A percentile compares a stretch with the other conserved stretches of the same genome.
Evolutionary conservation across 2,888 invertebrate species (phyloP).

Genomic region (Plagiodera versicolora): DNA sequence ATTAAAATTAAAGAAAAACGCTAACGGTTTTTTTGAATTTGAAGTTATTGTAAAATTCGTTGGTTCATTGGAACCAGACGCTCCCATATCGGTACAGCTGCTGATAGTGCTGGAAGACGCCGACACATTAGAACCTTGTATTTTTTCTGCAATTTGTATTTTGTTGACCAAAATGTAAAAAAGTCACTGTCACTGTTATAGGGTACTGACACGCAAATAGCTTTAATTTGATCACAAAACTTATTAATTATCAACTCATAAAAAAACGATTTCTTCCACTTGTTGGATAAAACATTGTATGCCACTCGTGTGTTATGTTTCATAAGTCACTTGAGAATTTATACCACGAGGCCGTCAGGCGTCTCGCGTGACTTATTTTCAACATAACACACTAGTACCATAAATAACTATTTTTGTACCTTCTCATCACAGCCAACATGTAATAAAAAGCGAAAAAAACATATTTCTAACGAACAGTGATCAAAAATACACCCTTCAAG

Average conservation of each 20-base stretch:
- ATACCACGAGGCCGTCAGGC: background rate
- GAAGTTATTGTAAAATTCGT: too few relatives aligned
- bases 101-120: too few relatives aligned
- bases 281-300: conserved; percentile 16
- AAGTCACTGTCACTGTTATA: conserved; percentile 14
- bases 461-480: too few relatives aligned
- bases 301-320: conserved; percentile 14
- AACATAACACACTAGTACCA: conserved; percentile 17
- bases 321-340: conserved; percentile 8
- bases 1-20: too few relatives aligned
- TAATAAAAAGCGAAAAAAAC: too few relatives aligned
- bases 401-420: conserved; percentile 18
- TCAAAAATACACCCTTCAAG: too few relatives aligned
- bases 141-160: too few relatives aligned
- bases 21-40: too few relatives aligned
- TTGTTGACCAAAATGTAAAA: conserved; percentile 15
- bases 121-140: too few relatives aligned
- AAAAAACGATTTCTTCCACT: conserved; percentile 17
- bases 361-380: conserved; percentile 18
- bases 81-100: too few relatives aligned
- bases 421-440: too few relatives aligned
- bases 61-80: too few relatives aligned
- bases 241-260: conserved; percentile 13
- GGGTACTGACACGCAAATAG: conserved; percentile 12
- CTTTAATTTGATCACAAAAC: background rate